A percentile compares a stretch with the other conserved stretches of the same genome.
These are phyloP conservation scores for Cylas formicarius DNA, from an alignment of 1,140 invertebrate genomes.

Conservation along the genomic window DNA sequence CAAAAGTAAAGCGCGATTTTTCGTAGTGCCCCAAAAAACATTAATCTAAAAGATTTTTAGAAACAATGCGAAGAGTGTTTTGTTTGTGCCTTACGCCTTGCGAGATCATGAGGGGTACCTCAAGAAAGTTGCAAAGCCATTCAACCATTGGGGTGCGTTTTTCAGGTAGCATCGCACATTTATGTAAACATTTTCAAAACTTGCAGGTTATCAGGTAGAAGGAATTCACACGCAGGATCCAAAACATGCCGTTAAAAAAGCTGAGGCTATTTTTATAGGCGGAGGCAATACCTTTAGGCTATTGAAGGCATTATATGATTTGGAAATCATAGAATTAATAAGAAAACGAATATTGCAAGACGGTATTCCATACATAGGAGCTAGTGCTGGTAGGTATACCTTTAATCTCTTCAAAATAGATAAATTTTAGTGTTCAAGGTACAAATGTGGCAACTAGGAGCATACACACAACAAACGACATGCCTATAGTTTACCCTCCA, in stretches of 20 bases:
- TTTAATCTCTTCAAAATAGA: not conserved
- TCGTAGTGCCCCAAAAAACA: not conserved
- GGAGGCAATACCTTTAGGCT: slow-evolving; percentile 76
- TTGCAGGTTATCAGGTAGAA: slow-evolving; percentile 48
- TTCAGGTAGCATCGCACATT: slow-evolving; percentile 4
- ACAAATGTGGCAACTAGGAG: slow-evolving; percentile 73
- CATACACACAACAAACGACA: slow-evolving; percentile 79
- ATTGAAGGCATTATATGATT: slow-evolving; percentile 62
- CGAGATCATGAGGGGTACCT: slow-evolving; percentile 61
- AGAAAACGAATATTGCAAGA: slow-evolving; percentile 54
- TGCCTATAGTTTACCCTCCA: slow-evolving; percentile 74
- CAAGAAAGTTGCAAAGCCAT: slow-evolving; percentile 50
- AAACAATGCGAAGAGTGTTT: slow-evolving; percentile 54
- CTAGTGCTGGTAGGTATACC: slow-evolving; percentile 58
- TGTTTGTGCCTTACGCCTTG: slow-evolving; percentile 74
- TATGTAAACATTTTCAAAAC: not conserved
- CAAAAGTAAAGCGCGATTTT: slow-evolving; percentile 46
- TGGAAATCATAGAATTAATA: slow-evolving; percentile 58
- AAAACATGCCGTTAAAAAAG: slow-evolving; percentile 49
- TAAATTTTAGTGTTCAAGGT: slow-evolving; percentile 13
- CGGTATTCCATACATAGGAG: slow-evolving; percentile 68
- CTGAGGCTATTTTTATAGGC: slow-evolving; percentile 70
- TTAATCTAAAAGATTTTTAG: slow-evolving; percentile 43
- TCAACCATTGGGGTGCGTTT: slow-evolving; percentile 54
- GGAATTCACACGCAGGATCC: slow-evolving; percentile 56